Evolutionary conservation across 2,113 vertebrate species (phyloP).

Genomic region (Fulica atra): DNA sequence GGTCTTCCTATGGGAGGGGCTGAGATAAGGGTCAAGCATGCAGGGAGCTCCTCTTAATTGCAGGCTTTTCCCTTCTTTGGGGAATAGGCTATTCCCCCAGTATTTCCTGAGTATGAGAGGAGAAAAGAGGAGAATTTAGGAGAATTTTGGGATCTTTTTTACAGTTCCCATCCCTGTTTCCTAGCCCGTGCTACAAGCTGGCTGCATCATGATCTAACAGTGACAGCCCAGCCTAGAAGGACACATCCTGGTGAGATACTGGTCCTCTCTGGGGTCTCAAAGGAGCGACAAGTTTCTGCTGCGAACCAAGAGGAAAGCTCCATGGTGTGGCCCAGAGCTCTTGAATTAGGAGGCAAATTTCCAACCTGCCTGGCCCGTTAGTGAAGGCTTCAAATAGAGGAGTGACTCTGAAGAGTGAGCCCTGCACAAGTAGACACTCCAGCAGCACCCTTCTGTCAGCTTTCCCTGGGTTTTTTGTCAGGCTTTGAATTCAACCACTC

Average conservation of each 20-base stretch:
- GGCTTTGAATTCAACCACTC: slow-evolving; percentile 32
- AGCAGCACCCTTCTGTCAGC: not conserved
- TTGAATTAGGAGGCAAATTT: not conserved
- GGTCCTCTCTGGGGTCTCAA: not conserved
- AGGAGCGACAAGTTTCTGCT: not conserved
- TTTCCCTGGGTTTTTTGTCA: slow-evolving; percentile 38
- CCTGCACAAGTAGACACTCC: slow-evolving; percentile 15
- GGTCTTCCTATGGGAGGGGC: not conserved
- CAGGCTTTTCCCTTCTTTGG: slow-evolving; percentile 12
- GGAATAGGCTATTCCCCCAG: slow-evolving; percentile 17
- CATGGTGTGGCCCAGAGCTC: not conserved
- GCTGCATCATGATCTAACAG: not conserved
- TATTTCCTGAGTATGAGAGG: slow-evolving; percentile 4
- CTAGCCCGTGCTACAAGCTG: not conserved
- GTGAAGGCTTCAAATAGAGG: not conserved
- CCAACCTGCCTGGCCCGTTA: not conserved
- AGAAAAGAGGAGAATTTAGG: not conserved
- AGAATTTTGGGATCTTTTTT: not conserved
- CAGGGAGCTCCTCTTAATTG: not conserved
- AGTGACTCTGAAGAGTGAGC: not conserved
- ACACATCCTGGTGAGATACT: not conserved
- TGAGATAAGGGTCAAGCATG: not conserved
- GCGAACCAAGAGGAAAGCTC: not conserved
- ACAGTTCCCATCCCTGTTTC: not conserved
- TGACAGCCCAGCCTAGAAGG: not conserved